Conservation (phyloP, 2,888 invertebrate species). For the Rosalia funebris region DNA sequence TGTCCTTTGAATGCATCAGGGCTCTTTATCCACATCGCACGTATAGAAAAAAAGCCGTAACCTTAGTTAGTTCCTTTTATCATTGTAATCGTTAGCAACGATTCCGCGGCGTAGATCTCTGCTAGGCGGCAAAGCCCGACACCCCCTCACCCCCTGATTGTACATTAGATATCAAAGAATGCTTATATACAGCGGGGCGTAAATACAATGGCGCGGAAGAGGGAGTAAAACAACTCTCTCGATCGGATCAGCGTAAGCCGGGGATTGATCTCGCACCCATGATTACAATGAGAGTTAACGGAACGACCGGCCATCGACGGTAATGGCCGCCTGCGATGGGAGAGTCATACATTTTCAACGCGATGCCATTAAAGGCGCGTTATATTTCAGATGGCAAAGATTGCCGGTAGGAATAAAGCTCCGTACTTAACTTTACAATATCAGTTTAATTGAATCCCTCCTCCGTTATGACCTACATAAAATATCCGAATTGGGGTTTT, state of each 20-base stretch:
- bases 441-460: conserved; percentile 22
- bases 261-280: conserved; percentile 44
- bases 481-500: background rate
- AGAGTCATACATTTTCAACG: conserved; percentile 21
- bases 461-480: conserved; percentile 13
- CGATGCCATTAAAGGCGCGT: conserved; percentile 8
- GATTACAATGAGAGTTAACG: conserved; percentile 46
- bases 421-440: conserved; percentile 18
- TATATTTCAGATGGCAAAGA: conserved; percentile 20
- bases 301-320: conserved; percentile 39
- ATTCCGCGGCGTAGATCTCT: too few relatives aligned
- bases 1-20: conserved; percentile 36
- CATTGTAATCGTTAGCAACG: conserved; percentile 35
- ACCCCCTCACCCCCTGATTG: too few relatives aligned
- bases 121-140: too few relatives aligned
- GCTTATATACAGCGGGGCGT: conserved; percentile 30
- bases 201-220: conserved; percentile 42
- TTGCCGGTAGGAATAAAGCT: conserved; percentile 7
- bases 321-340: conserved; percentile 30
- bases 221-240: conserved; percentile 36
- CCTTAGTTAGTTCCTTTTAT: conserved; percentile 31
- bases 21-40: conserved; percentile 24
- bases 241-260: conserved; percentile 41
- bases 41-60: conserved; percentile 28
- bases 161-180: too few relatives aligned